Base-by-base conservation (phyloP, 2,888 invertebrate species). In the Subacronicta megacephala region DNA sequence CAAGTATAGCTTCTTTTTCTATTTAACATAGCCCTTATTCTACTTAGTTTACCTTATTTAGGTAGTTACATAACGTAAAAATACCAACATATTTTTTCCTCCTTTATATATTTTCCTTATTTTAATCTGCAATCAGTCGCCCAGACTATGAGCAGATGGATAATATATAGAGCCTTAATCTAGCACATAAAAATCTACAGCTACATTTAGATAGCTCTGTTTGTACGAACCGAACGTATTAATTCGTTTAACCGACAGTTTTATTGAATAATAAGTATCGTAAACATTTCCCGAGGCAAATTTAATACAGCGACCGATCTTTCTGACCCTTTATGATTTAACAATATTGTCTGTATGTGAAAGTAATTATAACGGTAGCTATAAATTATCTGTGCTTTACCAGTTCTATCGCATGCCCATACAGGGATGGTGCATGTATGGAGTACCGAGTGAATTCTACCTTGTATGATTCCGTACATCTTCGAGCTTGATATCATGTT, bases 241-340 rank as follows among this genome's bases (percentile, higher is more conserved):
- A 80, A 82, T 83, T 82, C 68, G 60, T 51, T 62, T 75, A 76
- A 77, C 75, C 36, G 84, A 85, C 84, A 83, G 86, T 88, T 89
- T 89, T 87, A 89, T 87, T 86, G 80, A 88, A 87, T 88, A 88
- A 83, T 87, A 81, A 80, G 79, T 80, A 83, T 84, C 85, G 75
- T 85, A 88, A 88, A 86, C 73, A 82, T 81, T 72, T 83, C 81
- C 82, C 65, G 75, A 54, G 79, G 80, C 77, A 64, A 83, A 86
- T 84, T 26, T 82, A 83, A 81, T 80, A 78, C 66, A 75, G 72
- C 72, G 63, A 78, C 72, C 75, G 78, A 83, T 77, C 82, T 75
- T 71, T 58, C 68, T 85, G 86, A 88, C 88, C 88, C 75, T 73
- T 72, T 61, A 77, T 84, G 84, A 86, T 86, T 86, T 84, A 87